These are phyloP conservation scores for Alosa alosa DNA, from an alignment of 2,113 vertebrate genomes.

Conservation along the genomic window DNA sequence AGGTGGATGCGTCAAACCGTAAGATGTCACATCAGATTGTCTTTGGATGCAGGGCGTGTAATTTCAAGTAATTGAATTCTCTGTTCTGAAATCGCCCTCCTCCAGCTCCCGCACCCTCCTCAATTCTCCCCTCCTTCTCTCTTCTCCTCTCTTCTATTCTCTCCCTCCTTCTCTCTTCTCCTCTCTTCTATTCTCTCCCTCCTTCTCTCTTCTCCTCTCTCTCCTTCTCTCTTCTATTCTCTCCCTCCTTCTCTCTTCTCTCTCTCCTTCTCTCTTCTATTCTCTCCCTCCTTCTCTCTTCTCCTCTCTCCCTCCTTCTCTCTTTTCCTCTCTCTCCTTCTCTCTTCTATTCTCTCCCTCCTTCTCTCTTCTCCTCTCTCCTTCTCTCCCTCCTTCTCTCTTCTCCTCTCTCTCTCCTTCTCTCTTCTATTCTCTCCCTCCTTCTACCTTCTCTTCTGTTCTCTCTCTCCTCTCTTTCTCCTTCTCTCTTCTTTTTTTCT, in stretches of 20 bases:
- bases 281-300: background rate
- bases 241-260: background rate
- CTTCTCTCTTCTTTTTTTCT: background rate
- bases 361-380: background rate
- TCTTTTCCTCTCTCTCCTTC: background rate
- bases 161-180: too few species aligned
- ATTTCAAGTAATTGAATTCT: conserved; percentile 3
- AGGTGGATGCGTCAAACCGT: background rate
- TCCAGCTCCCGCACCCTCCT: background rate
- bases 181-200: background rate
- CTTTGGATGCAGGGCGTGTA: conserved; percentile 7
- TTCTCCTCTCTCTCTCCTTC: background rate
- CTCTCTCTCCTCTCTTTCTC: background rate
- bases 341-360: background rate
- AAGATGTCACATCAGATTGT: background rate
- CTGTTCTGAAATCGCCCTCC: background rate
- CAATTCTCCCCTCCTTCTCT: background rate
- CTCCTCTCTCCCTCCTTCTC: background rate
- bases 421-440: background rate
- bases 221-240: background rate
- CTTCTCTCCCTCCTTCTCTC: too few species aligned
- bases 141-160: too few species aligned
- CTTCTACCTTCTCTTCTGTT: background rate
- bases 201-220: too few species aligned
- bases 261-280: background rate